Evolutionary conservation across 2,888 invertebrate species (phyloP).

Genomic region (Bembecia ichneumoniformis): DNA sequence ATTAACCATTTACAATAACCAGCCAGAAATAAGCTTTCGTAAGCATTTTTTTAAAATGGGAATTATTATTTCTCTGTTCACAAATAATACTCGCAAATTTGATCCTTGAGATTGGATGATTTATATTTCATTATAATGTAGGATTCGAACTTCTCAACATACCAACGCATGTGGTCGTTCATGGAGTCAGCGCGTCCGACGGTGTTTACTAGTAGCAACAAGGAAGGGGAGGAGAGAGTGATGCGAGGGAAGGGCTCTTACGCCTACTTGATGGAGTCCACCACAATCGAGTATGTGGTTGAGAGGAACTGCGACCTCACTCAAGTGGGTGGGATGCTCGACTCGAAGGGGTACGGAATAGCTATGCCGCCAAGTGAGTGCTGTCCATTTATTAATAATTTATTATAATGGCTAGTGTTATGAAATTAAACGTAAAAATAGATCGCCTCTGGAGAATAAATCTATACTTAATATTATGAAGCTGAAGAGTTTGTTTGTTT

Average conservation of each 20-base stretch:
- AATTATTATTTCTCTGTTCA: too few relatives aligned
- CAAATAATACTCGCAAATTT: too few relatives aligned
- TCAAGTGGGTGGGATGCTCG: conserved; percentile 92
- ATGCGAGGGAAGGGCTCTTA: conserved; percentile 88
- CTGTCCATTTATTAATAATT: not conserved
- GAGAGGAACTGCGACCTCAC: conserved; percentile 92
- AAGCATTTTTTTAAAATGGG: too few relatives aligned
- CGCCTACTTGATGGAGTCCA: conserved; percentile 98
- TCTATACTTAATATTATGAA: too few relatives aligned
- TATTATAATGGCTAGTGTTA: too few relatives aligned
- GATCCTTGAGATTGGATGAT: not conserved
- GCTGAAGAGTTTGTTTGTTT: too few relatives aligned
- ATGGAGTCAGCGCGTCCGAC: conserved; percentile 92
- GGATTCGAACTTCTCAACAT: conserved; percentile 95
- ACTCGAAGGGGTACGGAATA: conserved; percentile 96
- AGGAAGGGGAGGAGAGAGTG: conserved; percentile 92
- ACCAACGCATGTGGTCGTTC: conserved; percentile 95
- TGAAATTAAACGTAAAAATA: too few relatives aligned
- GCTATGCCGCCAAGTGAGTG: conserved; percentile 91
- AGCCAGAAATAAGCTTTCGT: too few relatives aligned
- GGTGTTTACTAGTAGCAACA: conserved; percentile 88
- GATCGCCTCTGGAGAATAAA: too few relatives aligned
- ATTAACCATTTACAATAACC: too few relatives aligned
- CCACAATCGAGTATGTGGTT: conserved; percentile 94
- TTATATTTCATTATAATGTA: conserved; percentile 29